Evolutionary conservation across 2,797 vertebrate genomes (phyloP), one percentile per base, ranked within the genome.

Genomic region (Pseudochirops cupreus): DNA sequence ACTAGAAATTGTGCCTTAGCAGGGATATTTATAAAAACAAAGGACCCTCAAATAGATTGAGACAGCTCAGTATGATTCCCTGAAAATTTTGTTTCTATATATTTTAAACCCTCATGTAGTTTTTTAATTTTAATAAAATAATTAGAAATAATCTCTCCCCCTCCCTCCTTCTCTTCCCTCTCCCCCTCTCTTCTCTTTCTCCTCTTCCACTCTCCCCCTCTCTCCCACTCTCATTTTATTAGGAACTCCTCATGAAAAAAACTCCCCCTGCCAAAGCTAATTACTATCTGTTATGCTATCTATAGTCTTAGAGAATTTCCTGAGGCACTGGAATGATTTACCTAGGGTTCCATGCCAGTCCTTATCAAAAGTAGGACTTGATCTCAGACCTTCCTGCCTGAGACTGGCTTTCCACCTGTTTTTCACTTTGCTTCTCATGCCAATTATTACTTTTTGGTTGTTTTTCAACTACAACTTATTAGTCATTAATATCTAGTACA

Each of bases 1-100:
- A 92, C 92, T 89, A 57, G 39, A 87, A 95, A 95, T 33, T 29
- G 26, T 26, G 2, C 46, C n/a, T 90, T 92, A 82, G 3, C 67
- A 94, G 87, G 92, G 91, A 93, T 93, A 53, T 90, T 18, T 18
- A 6, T 1, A 57, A 57, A 57, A 56, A 90, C 91, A 33, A 92
- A 90, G 29, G 46, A 50, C 62, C 13, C 26, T 91, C 3, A 90
- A 26, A 18, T 94, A 57, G 33, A 10, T 26, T 56, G 52, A 29
- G 59, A 82, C 67, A 90, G 28, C 2, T 31, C 56, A 91, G n/a
- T 91, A 91, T 82, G 4, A n/a, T 4, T 92, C 18, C 94, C 39
- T 62, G 54, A n/a, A 4, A 33, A 9, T 29, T 87, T 87, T 87
- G 7, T 91, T 82, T 33, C 87, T 94, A 56, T 39, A 18, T 29